A percentile compares a stretch with the other conserved stretches of the same genome.
phyloP scores from a whole-genome alignment of 1,140 invertebrate species.

The Aphelenchoides fujianensis region DNA sequence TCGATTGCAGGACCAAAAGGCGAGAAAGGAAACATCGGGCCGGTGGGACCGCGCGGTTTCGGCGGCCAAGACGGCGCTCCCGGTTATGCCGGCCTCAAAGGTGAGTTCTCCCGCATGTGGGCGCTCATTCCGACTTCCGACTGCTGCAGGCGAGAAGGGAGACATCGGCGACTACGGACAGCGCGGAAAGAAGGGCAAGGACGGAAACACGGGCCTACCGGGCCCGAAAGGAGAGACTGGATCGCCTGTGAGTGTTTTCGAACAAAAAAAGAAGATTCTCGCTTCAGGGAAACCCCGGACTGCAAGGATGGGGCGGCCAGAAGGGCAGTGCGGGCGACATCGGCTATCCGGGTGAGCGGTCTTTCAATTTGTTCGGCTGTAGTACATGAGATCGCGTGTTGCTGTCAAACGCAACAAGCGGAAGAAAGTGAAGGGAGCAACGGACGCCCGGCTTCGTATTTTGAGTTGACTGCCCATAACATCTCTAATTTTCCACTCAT shows the following conservation, averaged over 20 bases:
- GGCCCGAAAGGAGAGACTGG: constrained; percentile 58
- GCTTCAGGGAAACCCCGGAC: constrained; percentile 4
- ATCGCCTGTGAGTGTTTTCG: constrained; percentile 35
- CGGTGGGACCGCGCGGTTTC: constrained; percentile 50
- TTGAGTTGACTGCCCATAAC: too few species aligned
- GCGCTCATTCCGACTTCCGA: not conserved
- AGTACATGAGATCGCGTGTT: too few species aligned
- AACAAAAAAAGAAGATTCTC: constrained; percentile 7
- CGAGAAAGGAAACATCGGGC: constrained; percentile 59
- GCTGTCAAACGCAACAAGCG: too few species aligned
- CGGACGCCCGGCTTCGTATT: too few species aligned
- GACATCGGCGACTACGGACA: constrained; percentile 55
- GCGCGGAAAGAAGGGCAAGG: constrained; percentile 5
- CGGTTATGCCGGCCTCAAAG: constrained; percentile 57
- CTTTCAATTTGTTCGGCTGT: too few species aligned
- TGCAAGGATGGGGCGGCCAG: constrained; percentile 17
- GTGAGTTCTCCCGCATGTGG: not conserved
- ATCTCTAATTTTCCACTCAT: too few species aligned
- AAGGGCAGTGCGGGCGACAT: constrained; percentile 46
- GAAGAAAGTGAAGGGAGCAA: too few species aligned
- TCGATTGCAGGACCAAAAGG: constrained; percentile 56
- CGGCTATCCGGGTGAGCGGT: constrained; percentile 48
- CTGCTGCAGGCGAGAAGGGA: constrained; percentile 51
- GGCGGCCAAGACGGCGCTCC: constrained; percentile 55
- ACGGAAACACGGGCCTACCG: constrained; percentile 28